Evolutionary conservation across 2,888 invertebrate species (phyloP).

Genomic region (Tetheella fluctuosa): DNA sequence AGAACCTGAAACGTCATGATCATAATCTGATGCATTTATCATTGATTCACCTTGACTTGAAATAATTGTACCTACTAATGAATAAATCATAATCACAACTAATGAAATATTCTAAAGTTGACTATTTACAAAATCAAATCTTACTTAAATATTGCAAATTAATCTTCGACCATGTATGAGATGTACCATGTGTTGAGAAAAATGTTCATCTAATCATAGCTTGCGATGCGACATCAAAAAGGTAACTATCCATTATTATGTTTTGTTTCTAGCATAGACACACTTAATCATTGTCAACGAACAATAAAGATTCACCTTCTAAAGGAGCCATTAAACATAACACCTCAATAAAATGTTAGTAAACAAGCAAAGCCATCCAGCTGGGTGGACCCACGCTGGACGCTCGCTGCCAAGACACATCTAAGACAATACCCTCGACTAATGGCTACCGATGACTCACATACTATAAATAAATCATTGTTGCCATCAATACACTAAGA

Average conservation of each 20-base stretch:
- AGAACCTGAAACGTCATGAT: no score
- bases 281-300: constrained; percentile 66
- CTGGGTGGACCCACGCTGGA: constrained; percentile 60
- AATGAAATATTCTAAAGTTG: no score
- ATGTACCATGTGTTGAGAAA: no score
- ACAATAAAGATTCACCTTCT: constrained; percentile 69
- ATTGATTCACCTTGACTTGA: no score
- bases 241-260: constrained; percentile 12
- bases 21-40: no score
- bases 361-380: constrained; percentile 80
- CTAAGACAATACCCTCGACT: constrained; percentile 71
- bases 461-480: constrained; percentile 78
- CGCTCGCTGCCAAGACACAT: constrained; percentile 39
- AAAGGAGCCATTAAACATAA: constrained; percentile 80
- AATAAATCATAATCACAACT: no score
- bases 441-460: constrained; percentile 79
- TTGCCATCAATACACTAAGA: constrained; percentile 50
- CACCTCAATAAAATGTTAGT: constrained; percentile 83
- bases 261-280: constrained; percentile 38
- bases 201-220: no score
- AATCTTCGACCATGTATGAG: no score
- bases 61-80: no score
- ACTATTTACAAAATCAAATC: no score
- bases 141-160: no score
- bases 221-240: not conserved